A percentile compares a stretch with the other conserved stretches of the same genome.
Conservation (phyloP, 2,797 vertebrate genomes). For the Arremon aurantiirostris region DNA sequence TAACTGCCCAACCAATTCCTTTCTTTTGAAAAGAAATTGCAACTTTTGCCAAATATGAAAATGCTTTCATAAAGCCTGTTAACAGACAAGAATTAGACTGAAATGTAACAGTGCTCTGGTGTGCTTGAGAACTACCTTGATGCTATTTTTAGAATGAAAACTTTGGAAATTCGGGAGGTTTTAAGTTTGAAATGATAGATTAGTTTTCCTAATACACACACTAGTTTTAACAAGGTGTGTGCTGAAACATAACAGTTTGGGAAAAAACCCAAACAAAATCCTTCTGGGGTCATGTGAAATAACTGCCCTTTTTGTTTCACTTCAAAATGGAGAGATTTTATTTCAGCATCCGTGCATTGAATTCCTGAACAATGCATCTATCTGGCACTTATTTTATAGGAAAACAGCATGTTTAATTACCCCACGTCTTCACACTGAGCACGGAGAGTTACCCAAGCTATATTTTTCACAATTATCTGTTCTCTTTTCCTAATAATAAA, state of each 20-base stretch:
- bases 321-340: constrained; percentile 1
- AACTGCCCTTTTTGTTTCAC: constrained; percentile 2
- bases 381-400: constrained; percentile 11
- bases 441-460: background rate
- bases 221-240: constrained; percentile 14
- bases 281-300: constrained; percentile 10
- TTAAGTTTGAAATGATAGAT: background rate
- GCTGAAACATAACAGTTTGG: background rate
- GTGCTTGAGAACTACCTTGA: background rate
- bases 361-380: constrained; percentile 27
- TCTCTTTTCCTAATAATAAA: background rate
- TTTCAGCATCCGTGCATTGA: constrained; percentile 1
- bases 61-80: background rate
- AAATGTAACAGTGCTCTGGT: background rate
- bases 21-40: background rate
- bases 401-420: constrained; percentile 2
- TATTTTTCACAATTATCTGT: constrained; percentile 31
- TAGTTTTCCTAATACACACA: background rate
- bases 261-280: background rate
- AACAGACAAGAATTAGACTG: background rate
- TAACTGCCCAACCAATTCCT: background rate
- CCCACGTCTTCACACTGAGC: background rate
- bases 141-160: constrained; percentile 3
- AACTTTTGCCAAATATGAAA: background rate
- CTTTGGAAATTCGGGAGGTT: background rate